Conservation (phyloP, 2,113 vertebrate species). For the Australoheros scitulus region DNA sequence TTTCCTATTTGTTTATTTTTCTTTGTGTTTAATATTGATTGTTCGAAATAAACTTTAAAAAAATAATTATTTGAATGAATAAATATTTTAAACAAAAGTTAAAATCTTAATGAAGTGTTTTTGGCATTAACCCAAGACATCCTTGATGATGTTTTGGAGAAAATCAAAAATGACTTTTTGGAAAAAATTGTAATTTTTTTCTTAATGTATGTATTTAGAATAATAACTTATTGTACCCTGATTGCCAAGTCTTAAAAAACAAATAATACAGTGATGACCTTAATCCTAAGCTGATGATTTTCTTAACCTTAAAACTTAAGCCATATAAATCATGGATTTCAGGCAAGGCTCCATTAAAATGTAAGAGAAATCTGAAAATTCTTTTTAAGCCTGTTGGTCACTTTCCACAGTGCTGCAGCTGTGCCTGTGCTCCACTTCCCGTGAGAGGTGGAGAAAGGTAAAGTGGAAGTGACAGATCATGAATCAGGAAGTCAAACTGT, state of each 20-base stretch:
- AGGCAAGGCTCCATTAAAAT: background rate
- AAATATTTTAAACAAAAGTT: background rate
- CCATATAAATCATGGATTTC: background rate
- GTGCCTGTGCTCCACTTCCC: constrained; percentile 6
- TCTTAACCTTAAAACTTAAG: background rate
- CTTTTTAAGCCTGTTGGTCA: background rate
- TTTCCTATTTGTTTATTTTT: too few species aligned
- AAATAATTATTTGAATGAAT: background rate
- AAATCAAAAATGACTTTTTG: background rate
- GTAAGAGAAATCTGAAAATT: background rate
- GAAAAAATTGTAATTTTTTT: background rate
- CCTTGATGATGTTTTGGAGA: background rate
- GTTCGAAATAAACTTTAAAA: too few species aligned
- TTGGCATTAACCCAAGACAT: background rate
- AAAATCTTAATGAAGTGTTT: background rate
- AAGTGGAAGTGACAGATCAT: constrained; percentile 55
- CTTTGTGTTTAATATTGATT: too few species aligned
- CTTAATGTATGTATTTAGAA: background rate
- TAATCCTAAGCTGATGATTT: background rate
- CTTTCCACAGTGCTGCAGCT: constrained; percentile 3
- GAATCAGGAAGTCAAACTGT: constrained; percentile 58
- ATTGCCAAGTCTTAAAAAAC: background rate
- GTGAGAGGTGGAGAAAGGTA: constrained; percentile 26
- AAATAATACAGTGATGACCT: background rate
- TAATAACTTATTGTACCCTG: background rate